Evolutionary conservation across 2,888 invertebrate genomes (phyloP).

Genomic region (Lepidochitona cinerea): DNA sequence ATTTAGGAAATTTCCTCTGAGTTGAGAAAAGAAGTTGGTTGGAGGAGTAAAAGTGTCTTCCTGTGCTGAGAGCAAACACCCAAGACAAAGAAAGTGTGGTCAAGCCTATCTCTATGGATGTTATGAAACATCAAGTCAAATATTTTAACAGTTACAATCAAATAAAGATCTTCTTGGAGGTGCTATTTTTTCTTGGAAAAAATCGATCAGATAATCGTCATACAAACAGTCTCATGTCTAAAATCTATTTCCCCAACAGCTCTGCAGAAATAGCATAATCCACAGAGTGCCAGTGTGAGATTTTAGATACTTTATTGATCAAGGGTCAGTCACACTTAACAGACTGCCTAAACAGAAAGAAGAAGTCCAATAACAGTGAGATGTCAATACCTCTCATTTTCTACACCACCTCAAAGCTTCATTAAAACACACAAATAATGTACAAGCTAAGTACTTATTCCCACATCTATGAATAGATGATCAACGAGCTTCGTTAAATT

Average conservation of each 20-base stretch:
- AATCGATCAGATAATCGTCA: neutral
- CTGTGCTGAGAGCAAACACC: neutral
- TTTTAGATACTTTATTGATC: too few species aligned
- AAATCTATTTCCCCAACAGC: neutral
- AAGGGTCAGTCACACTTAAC: too few species aligned
- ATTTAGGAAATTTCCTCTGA: neutral
- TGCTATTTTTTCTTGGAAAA: neutral
- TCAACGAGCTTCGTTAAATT: too few species aligned
- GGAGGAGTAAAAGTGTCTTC: neutral
- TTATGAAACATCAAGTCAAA: neutral
- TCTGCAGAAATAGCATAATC: neutral
- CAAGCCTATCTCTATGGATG: neutral
- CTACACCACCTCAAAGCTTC: too few species aligned
- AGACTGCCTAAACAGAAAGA: too few species aligned
- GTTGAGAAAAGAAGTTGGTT: neutral
- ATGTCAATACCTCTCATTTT: too few species aligned
- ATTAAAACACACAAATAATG: too few species aligned
- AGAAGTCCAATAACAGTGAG: too few species aligned
- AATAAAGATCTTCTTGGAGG: neutral
- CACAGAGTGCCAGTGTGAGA: neutral
- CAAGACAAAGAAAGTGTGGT: neutral
- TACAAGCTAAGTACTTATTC: too few species aligned
- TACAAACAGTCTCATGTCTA: neutral
- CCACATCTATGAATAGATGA: too few species aligned
- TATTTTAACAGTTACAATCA: neutral